Base-by-base conservation (phyloP, 2,113 vertebrate species). In the Pampusana beccarii region DNA sequence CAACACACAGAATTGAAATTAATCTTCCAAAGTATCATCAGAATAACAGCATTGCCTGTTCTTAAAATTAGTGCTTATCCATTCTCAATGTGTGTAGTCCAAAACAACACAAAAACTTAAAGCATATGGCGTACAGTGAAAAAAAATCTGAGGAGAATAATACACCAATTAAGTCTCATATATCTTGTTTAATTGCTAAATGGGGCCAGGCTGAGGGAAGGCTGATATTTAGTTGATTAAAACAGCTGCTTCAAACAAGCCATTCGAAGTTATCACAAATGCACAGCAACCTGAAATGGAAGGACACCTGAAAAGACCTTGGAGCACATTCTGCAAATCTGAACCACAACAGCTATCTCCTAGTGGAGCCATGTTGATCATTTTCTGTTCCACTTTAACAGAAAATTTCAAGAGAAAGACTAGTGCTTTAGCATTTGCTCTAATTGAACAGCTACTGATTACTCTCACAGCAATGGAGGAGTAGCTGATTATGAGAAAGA, bases 231-330 rank as follows among this genome's bases (percentile, higher is more conserved):
- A 83, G 84, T 62, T 94, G 90, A 92, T 95, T 97, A 91, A 93
- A 97, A 91, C 70, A 96, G 86, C 88, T 95, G 88, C 74, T 95
- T 97, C 74, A 95, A 93, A 94, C 60, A 95, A 96, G 58, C 34
- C 48, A 56, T 92, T 94, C 87, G 66, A 96, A 82, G 84, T 95
- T 96, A 80, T 67, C 51, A 66, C 20, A 95, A 78, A 95, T 66
- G 72, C 65, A 38, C 34, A 65, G 69, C 66, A 92, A 77, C 57
- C 42, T 65, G 73, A 91, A 53, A 75, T 70, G 14, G 75, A 93
- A 95, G 85, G 66, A 93, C 9, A 5, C 31, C 46, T 6, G 12
- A 78, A 95, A 96, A 42, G 20, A 86, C 31, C 78, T 88, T 73
- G 50, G 86, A 86, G 58, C 23, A n/a, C 12, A 61, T 83, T 83